Evolutionary conservation across 1,140 invertebrate genomes (phyloP).

Genomic region (Drosophila prosaltans): DNA sequence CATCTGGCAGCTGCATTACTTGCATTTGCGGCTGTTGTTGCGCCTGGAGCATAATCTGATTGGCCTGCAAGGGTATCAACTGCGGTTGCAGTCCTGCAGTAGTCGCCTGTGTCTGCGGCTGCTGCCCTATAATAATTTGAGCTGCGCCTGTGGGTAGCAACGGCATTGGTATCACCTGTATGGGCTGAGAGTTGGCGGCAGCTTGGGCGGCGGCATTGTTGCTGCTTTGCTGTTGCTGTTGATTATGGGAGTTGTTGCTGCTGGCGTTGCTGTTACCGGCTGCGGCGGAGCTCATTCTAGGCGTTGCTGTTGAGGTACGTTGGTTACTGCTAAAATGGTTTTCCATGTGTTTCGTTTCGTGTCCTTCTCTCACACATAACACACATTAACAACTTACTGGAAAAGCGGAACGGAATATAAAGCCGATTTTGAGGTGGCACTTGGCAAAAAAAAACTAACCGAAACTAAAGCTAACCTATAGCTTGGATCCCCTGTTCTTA

Average conservation of each 20-base stretch:
- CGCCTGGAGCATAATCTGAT: conserved; percentile 77
- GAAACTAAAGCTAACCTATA: conserved; percentile 57
- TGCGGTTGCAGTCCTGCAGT: conserved; percentile 48
- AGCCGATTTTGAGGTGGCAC: conserved; percentile 79
- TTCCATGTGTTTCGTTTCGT: conserved; percentile 58
- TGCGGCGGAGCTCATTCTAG: conserved; percentile 57
- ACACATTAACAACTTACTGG: conserved; percentile 70
- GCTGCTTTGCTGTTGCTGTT: conserved; percentile 33
- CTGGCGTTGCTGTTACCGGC: conserved; percentile 8
- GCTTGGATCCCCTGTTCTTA: conserved; percentile 1
- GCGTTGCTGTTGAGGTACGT: conserved; percentile 37
- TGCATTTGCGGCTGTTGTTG: conserved; percentile 87
- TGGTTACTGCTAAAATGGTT: conserved; percentile 70
- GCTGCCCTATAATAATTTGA: conserved; percentile 77
- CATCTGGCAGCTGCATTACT: conserved; percentile 95
- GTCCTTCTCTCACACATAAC: conserved; percentile 50
- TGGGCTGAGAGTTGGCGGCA: conserved; percentile 50
- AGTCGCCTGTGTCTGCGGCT: conserved; percentile 46
- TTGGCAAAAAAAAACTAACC: conserved; percentile 52
- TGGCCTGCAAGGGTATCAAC: conserved; percentile 73
- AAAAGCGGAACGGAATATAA: conserved; percentile 76
- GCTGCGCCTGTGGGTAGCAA: conserved; percentile 62
- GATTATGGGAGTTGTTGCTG: conserved; percentile 31
- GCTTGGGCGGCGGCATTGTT: conserved; percentile 25
- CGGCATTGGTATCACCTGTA: conserved; percentile 79